Evolutionary conservation across 2,888 invertebrate species (phyloP).

Genomic region (Drosophila acutilabella): DNA sequence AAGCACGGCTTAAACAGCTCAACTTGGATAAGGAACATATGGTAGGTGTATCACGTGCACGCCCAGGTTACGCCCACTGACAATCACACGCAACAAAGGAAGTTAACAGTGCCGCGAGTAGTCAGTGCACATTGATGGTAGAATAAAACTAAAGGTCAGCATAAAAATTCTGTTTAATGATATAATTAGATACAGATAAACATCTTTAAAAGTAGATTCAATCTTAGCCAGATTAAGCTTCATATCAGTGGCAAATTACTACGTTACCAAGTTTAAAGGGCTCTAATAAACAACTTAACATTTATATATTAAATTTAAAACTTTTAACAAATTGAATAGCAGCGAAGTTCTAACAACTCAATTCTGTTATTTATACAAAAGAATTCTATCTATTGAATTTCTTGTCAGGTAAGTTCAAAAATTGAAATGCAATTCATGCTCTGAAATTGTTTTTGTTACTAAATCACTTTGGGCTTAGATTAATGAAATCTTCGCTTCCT

Average conservation of each 20-base stretch:
- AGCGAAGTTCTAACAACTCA: not conserved
- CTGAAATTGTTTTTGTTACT: not conserved
- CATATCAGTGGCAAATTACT: too few relatives aligned
- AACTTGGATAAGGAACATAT: not conserved
- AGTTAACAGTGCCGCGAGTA: conserved; percentile 2
- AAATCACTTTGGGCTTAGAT: not conserved
- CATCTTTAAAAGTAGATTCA: too few relatives aligned
- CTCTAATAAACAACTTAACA: too few relatives aligned
- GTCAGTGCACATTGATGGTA: not conserved
- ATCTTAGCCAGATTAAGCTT: too few relatives aligned
- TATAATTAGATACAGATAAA: too few relatives aligned
- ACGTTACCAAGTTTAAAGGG: too few relatives aligned
- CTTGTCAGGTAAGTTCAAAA: not conserved
- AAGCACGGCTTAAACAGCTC: conserved; percentile 1
- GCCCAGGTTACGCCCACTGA: not conserved
- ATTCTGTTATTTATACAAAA: not conserved
- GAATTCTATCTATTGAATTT: not conserved
- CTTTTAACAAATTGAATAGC: too few relatives aligned
- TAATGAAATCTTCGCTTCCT: conserved; percentile 4
- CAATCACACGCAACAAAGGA: not conserved
- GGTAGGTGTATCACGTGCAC: conserved; percentile 2
- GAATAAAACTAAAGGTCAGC: not conserved
- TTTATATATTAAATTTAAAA: not conserved
- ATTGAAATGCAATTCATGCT: not conserved
- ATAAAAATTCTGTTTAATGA: too few relatives aligned